These are phyloP conservation scores for Turdus rufiventris DNA, from an alignment of 2,113 vertebrate species.

Conservation along the genomic window DNA sequence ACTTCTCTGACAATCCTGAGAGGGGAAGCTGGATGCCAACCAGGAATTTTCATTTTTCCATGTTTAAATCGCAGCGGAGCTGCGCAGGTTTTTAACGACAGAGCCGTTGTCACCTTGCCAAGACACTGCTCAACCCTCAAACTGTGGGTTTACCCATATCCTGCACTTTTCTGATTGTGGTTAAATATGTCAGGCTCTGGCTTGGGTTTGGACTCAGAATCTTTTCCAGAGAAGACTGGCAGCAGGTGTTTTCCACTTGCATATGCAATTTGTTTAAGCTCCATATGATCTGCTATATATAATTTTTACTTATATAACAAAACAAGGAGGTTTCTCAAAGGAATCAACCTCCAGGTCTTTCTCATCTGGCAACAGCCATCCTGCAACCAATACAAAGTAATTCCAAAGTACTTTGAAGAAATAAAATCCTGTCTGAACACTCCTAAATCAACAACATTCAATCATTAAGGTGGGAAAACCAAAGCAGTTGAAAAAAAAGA, in stretches of 20 bases:
- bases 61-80: background rate
- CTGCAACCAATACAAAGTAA: background rate
- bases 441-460: background rate
- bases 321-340: background rate
- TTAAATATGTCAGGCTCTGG: background rate
- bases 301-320: background rate
- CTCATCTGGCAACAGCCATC: background rate
- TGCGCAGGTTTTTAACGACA: fast-evolving
- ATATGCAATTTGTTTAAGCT: background rate
- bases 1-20: background rate
- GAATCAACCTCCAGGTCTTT: background rate
- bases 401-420: background rate
- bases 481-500: background rate
- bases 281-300: background rate
- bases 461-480: background rate
- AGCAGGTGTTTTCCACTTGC: background rate
- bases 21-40: background rate
- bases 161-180: background rate
- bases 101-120: background rate
- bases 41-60: background rate
- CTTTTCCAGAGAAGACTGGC: background rate
- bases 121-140: background rate
- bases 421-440: background rate
- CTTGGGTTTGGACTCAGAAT: background rate
- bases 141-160: background rate